Conservation (phyloP, 2,797 vertebrate species). For the Karalla daura region DNA sequence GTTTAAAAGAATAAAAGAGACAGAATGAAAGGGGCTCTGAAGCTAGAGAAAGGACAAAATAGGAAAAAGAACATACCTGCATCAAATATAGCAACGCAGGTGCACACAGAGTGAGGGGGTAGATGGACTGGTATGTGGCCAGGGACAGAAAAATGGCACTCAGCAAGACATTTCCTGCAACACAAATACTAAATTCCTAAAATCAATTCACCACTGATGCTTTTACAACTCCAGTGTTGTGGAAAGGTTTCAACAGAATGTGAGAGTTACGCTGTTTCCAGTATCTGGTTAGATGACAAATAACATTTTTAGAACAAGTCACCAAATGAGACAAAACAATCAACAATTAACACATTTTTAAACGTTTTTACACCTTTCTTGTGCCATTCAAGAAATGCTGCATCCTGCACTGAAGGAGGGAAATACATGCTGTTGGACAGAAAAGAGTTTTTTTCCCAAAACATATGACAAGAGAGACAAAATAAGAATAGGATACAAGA, state of each 20-base stretch:
- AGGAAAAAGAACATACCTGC: constrained; percentile 82
- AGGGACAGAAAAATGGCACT: constrained; percentile 95
- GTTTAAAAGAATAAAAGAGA: not conserved
- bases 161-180: constrained; percentile 91
- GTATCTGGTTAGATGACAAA: no score
- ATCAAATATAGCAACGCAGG: constrained; percentile 92
- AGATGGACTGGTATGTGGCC: constrained; percentile 96
- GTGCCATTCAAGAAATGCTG: no score
- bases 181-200: not conserved
- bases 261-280: no score
- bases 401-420: no score
- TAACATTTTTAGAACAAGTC: no score
- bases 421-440: no score
- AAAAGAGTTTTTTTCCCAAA: no score
- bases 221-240: not conserved
- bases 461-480: no score
- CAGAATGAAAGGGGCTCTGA: not conserved
- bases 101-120: constrained; percentile 92
- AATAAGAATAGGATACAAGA: no score
- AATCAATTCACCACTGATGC: not conserved
- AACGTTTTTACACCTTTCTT: no score
- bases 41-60: not conserved
- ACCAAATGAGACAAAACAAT: no score
- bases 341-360: no score
- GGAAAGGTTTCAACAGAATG: not conserved